phyloP scores from a whole-genome alignment of 2,797 vertebrate genomes.

The Anguilla obscura region DNA sequence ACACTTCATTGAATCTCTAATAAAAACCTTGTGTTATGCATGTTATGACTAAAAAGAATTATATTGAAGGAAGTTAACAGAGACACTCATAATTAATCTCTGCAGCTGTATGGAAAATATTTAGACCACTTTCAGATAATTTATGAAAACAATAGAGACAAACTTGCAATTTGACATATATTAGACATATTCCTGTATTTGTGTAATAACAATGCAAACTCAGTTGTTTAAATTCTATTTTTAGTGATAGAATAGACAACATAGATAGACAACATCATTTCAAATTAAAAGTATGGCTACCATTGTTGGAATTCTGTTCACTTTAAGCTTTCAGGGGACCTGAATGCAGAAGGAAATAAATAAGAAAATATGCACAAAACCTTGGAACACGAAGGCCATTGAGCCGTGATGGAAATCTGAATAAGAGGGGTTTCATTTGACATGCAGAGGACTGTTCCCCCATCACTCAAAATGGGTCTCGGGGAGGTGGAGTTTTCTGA shows the following conservation, averaged over 20 bases:
- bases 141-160: not conserved
- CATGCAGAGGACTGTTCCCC: not conserved
- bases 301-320: not conserved
- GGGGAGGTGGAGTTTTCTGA: not conserved
- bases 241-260: not conserved
- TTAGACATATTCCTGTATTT: not conserved
- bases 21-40: not conserved
- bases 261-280: not conserved
- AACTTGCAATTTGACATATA: not conserved
- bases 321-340: not conserved
- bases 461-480: not conserved
- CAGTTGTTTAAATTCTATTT: not conserved
- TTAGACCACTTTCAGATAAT: constrained; percentile 5
- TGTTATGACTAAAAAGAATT: not conserved
- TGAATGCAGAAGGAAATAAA: not conserved
- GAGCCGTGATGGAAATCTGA: constrained; percentile 4
- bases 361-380: not conserved
- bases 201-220: not conserved
- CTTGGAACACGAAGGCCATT: not conserved
- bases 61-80: not conserved
- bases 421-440: not conserved
- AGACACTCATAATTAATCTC: not conserved
- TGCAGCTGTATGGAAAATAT: not conserved
- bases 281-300: not conserved
- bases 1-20: not conserved